Evolutionary conservation across 1,140 invertebrate species (phyloP), one percentile per base, ranked within the genome.

Genomic region (Galleria mellonella): DNA sequence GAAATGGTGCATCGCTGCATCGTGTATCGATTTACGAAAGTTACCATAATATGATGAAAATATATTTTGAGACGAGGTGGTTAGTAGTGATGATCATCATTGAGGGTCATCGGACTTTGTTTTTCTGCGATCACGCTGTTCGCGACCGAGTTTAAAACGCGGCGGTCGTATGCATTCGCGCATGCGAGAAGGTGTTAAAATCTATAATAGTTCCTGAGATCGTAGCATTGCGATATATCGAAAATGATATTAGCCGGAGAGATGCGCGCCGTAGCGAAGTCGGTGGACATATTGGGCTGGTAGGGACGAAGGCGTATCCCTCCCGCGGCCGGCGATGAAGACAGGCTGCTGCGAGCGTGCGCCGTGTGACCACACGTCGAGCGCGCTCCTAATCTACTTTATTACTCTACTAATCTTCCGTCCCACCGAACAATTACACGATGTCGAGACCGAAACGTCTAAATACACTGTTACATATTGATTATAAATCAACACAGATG

Each of bases 1-100:
- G 83, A 83, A 83, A 85, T 83, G 82, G 82, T 85, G 82, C 82
- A 85, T 79, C 77, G 73, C 73, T 85, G 78, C 82, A 85, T 83
- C 71, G 78, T 81, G 70, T 83, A 85, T 85, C 72, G 82, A 83
- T 85, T 74, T 70, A 61, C 59, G 44, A 72, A 72, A 77, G 49
- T 70, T 72, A 67, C 42, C 47, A 59, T 60, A 69, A 46, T 62
- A 40, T 54, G 29, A 59, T 65, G 33, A 49, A 51, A 59, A 62
- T 65, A 46, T 50, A 60, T 50, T 62, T 52, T 41, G 43, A 55
- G 43, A 46, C 41, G 42, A 55, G 45, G 35, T 39, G 62, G 39
- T 67, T 42, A 39, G 50, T 61, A 58, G 52, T 55, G 14, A 69
- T 58, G 38, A 72, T 73, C 50, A 43, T 60, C 53, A 60, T 47